Evolutionary conservation across 2,113 vertebrate genomes (phyloP), one percentile per base, ranked within the genome.

Genomic region (Perognathus longimembris): DNA sequence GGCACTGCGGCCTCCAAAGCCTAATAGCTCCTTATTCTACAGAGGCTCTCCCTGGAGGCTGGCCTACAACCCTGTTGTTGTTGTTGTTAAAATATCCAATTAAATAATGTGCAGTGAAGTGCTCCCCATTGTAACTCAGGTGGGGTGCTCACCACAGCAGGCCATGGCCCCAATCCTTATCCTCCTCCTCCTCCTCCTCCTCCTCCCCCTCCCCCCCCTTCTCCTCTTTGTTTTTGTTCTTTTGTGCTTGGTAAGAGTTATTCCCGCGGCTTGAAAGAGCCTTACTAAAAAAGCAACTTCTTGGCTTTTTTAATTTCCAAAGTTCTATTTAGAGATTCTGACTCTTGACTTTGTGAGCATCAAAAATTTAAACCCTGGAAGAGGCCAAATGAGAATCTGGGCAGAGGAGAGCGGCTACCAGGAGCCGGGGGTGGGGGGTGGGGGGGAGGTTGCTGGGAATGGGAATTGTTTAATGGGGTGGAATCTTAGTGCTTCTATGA

Each of bases 141-240:
- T 21, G 34, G 12, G 7, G 21, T 0, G 5, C 2, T 74, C 10
- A 3, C 4, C 36, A 5, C 0, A 22, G 6, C 3, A 32, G 36
- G 26, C 36, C 20, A 18, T 3, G 30, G 36, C 40, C 14, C 7
- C 64, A 12, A 20, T 20, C 45, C 45, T 45, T 45, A 8, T 15
- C 50, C 50, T 54, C 50, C 50, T 15, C 14, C 14, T 15, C 50
- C 14, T 54, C 50, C 50, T 17, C 50, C 50, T 54, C 50, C 50
- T 54, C 17, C 50, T 18, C 15, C 50, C 8, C 14, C 50, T 54
- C 45, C 45, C 11, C 45, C 11, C 11, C 45, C 11, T 45, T 11
- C 11, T 45, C 45, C 45, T 45, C 8, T 30, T 66, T 30, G 64
- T 66, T 67, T 12, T 34, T 69, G 2, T 15, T 32, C 28, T 28